Base-by-base conservation (phyloP, 2,113 vertebrate species). In the Herpetotheres cachinnans region DNA sequence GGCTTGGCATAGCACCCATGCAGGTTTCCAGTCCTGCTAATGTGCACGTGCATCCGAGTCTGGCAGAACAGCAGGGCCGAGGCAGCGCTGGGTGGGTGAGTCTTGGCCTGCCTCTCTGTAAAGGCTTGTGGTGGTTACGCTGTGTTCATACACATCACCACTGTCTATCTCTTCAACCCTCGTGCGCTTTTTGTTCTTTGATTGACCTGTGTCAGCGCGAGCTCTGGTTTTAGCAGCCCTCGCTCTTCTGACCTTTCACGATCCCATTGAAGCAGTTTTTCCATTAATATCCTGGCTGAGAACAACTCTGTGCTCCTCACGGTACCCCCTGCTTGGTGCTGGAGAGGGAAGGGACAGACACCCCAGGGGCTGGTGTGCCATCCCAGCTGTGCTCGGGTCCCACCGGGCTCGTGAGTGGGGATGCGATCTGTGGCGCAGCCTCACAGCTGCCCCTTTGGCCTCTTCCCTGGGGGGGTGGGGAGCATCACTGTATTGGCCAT, bases 21-120 rank as follows among this genome's bases (percentile, higher is more conserved):
- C 3, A 7, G 16, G 32, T 54, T 29, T 63, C 29, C 36, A 26
- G 42, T 13, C 20, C 16, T 14, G 65, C 32, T 69, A 24, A 10
- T 0, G 2, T 5, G 17, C 4, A 1, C 4, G 20, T 18, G 27
- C 21, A 12, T 10, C 19, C 2, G 44, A 13, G 46, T 14, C 26
- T 17, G 9, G 29, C 6, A 11, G 82, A 42, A 13, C 2, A 26
- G 50, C 16, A 5, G 50, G 15, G 42, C 27, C 6, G 32, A 69
- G 73, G 40, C 17, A 25, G 81, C 1, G 4, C 24, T 11, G 42
- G 34, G 34, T 14, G 27, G 24, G 24, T 16, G 38, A 47, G 38
- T 47, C 17, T 13, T 30, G 44, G 36, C 50, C 25, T 21, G 36
- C 58, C 34, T 36, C 29, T 52, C 20, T 29, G 13, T 21, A 16